These are phyloP conservation scores for Heterotis niloticus DNA, from an alignment of 2,113 vertebrate species.

Conservation along the genomic window DNA sequence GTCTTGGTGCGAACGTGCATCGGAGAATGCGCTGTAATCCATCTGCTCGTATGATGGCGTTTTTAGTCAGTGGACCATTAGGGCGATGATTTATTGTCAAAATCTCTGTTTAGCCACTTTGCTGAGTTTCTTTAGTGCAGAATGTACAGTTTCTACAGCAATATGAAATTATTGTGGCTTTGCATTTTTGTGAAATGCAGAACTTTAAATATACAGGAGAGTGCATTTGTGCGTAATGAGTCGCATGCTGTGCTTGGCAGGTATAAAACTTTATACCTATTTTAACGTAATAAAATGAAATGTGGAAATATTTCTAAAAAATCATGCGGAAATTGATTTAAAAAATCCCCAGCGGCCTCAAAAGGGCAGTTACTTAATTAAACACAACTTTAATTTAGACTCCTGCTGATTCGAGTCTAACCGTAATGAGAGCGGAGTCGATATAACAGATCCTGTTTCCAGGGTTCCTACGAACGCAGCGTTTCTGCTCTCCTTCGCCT, in stretches of 20 bases:
- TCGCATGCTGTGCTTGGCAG: no score
- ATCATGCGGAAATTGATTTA: constrained; percentile 2
- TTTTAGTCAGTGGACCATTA: not conserved
- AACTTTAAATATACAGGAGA: not conserved
- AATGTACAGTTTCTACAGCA: no score
- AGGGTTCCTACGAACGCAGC: not conserved
- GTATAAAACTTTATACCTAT: no score
- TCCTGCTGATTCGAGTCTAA: constrained; percentile 14
- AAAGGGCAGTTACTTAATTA: constrained; percentile 18
- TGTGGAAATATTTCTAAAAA: not conserved
- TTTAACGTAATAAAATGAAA: no score
- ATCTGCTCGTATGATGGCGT: not conserved
- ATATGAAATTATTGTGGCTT: no score
- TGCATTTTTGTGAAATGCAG: not conserved
- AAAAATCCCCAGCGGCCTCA: constrained; percentile 15
- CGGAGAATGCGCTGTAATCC: not conserved
- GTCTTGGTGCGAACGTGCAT: no score
- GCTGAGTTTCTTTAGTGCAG: no score
- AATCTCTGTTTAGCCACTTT: not conserved
- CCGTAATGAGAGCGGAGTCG: not conserved
- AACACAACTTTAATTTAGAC: not conserved
- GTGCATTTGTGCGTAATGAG: no score
- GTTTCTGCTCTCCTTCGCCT: not conserved
- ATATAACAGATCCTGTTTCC: not conserved
- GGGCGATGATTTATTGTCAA: not conserved